Conservation (phyloP, 2,113 vertebrate species). For the Bubalus kerabau region DNA sequence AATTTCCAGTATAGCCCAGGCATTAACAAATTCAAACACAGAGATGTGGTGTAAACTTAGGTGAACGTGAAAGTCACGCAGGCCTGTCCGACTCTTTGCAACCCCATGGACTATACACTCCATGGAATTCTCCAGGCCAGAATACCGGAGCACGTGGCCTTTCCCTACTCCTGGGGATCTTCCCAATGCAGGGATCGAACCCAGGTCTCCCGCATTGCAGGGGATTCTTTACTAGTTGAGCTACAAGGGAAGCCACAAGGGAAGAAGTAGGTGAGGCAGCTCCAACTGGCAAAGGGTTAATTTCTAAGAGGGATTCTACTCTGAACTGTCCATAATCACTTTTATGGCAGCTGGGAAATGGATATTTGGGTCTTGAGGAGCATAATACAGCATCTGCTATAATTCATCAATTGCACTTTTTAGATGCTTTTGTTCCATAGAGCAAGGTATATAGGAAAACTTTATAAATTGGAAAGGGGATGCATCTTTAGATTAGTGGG, state of each 20-base stretch:
- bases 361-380: background rate
- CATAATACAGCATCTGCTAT: background rate
- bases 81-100: background rate
- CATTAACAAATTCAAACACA: background rate
- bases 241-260: background rate
- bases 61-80: background rate
- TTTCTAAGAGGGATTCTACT: background rate
- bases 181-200: rapidly evolving
- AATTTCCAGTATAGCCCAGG: background rate
- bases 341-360: background rate
- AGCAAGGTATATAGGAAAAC: background rate
- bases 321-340: background rate
- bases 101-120: background rate
- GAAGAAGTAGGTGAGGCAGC: background rate
- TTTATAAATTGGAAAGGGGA: background rate
- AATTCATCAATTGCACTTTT: background rate
- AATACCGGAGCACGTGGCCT: background rate
- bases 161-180: background rate
- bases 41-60: background rate
- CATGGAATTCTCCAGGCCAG: background rate
- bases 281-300: background rate
- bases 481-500: background rate
- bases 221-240: background rate
- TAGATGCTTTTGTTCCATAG: background rate
- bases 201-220: background rate